Percentiles rank a stretch among this genome's conserved stretches.
Evolutionary conservation across 2,888 invertebrate species (phyloP).

Genomic region (Lycia hirtaria): DNA sequence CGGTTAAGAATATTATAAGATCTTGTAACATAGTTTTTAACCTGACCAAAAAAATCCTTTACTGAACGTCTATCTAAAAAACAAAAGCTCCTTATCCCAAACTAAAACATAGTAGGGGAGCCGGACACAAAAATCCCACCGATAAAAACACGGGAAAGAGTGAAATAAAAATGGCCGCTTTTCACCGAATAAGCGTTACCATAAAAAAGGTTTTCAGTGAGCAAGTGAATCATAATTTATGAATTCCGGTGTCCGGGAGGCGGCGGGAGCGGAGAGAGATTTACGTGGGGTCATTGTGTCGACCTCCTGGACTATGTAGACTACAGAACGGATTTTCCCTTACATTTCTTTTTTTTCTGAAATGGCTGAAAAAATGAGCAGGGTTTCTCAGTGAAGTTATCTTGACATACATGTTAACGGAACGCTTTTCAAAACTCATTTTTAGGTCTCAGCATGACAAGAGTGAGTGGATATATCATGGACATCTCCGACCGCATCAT

Average conservation of each 20-base stretch:
- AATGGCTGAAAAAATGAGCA: constrained; percentile 9
- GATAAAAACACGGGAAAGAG: constrained; percentile 65
- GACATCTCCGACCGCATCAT: too few species aligned
- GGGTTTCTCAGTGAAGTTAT: too few species aligned
- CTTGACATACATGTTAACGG: too few species aligned
- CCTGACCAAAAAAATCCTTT: too few species aligned
- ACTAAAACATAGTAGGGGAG: constrained; percentile 37
- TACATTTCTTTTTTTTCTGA: constrained; percentile 13
- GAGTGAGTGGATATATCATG: too few species aligned
- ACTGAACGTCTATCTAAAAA: background rate
- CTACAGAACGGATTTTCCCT: constrained; percentile 40
- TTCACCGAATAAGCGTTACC: constrained; percentile 81
- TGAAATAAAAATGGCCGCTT: constrained; percentile 78
- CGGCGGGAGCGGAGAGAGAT: constrained; percentile 67
- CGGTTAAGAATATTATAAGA: too few species aligned
- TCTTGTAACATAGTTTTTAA: too few species aligned
- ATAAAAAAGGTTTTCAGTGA: constrained; percentile 85
- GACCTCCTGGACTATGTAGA: constrained; percentile 65
- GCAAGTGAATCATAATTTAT: constrained; percentile 86
- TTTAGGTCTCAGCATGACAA: too few species aligned
- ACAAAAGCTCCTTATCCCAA: constrained; percentile 4
- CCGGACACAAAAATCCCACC: constrained; percentile 44
- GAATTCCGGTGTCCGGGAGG: constrained; percentile 80
- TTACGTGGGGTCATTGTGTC: constrained; percentile 83
- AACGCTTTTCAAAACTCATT: too few species aligned